These are phyloP conservation scores for Metallyticus violacea DNA, from an alignment of 2,888 invertebrate species.

Conservation along the genomic window DNA sequence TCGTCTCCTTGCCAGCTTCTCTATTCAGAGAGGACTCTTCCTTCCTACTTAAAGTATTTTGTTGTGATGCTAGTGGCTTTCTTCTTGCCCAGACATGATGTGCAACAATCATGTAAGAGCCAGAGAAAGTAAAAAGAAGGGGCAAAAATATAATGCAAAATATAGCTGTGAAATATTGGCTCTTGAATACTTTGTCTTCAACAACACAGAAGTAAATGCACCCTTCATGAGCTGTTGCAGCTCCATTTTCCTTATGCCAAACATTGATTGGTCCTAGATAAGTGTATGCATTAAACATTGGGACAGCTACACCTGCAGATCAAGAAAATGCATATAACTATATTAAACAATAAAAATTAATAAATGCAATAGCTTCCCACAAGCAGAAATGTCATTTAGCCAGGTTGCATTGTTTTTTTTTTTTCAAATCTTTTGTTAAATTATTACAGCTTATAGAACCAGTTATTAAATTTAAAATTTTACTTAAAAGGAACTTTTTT, in stretches of 20 bases:
- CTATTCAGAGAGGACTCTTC: background rate
- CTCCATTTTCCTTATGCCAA: background rate
- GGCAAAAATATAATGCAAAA: slow-evolving; percentile 50
- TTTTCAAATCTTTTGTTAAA: too few relatives aligned
- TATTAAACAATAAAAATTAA: background rate
- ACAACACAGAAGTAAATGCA: slow-evolving; percentile 41
- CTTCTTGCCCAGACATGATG: slow-evolving; percentile 47
- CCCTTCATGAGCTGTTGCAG: background rate
- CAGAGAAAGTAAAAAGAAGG: slow-evolving; percentile 49
- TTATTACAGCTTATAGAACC: too few relatives aligned
- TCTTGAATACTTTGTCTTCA: slow-evolving; percentile 38
- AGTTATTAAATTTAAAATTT: too few relatives aligned
- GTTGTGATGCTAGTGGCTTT: background rate
- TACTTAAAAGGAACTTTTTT: too few relatives aligned
- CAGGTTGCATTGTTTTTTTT: too few relatives aligned
- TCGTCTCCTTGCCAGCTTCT: background rate
- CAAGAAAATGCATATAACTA: too few relatives aligned
- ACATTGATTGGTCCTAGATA: background rate
- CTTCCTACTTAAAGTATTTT: background rate
- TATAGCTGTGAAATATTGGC: slow-evolving; percentile 37
- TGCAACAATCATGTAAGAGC: slow-evolving; percentile 53
- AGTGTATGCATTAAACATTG: background rate
- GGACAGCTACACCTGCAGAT: background rate
- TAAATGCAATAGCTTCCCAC: too few relatives aligned
- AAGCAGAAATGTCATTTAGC: too few relatives aligned